Evolutionary conservation across 2,797 vertebrate species (phyloP).

Genomic region (Aulostomus chinensis): DNA sequence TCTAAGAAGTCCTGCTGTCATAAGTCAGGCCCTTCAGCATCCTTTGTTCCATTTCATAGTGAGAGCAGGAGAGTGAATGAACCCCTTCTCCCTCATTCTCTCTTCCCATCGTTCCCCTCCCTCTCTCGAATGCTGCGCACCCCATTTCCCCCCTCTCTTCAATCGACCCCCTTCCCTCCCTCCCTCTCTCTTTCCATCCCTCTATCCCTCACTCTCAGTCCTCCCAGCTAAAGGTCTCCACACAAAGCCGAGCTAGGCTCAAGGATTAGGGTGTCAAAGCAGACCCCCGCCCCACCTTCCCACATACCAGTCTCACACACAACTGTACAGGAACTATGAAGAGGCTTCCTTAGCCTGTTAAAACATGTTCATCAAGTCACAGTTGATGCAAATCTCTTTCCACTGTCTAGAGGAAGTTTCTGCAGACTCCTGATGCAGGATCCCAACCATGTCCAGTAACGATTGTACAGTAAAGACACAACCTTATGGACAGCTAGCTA

Average conservation of each 20-base stretch:
- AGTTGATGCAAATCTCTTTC: too few species aligned
- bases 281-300: slow-evolving; percentile 60
- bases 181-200: slow-evolving; percentile 7
- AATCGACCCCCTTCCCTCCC: slow-evolving; percentile 34
- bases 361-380: too few species aligned
- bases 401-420: too few species aligned
- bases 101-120: slow-evolving; percentile 53
- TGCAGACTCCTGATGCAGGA: too few species aligned
- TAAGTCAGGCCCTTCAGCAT: slow-evolving; percentile 52
- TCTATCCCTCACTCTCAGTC: slow-evolving; percentile 37
- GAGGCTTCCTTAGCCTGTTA: too few species aligned
- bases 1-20: slow-evolving; percentile 47
- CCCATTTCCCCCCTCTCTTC: slow-evolving; percentile 22
- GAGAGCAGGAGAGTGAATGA: slow-evolving; percentile 56
- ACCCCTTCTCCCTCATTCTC: slow-evolving; percentile 58
- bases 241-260: slow-evolving; percentile 67
- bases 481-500: too few species aligned
- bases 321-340: neutral
- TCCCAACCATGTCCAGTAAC: too few species aligned
- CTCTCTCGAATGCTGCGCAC: too few species aligned
- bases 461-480: too few species aligned
- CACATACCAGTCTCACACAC: slow-evolving; percentile 47
- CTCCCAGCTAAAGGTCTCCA: slow-evolving; percentile 61
- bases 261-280: slow-evolving; percentile 75
- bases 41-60: slow-evolving; percentile 71